A percentile compares a stretch with the other conserved stretches of the same genome.
These are phyloP conservation scores for Sclerurus mexicanus DNA, from an alignment of 2,113 vertebrate genomes.

Conservation along the genomic window DNA sequence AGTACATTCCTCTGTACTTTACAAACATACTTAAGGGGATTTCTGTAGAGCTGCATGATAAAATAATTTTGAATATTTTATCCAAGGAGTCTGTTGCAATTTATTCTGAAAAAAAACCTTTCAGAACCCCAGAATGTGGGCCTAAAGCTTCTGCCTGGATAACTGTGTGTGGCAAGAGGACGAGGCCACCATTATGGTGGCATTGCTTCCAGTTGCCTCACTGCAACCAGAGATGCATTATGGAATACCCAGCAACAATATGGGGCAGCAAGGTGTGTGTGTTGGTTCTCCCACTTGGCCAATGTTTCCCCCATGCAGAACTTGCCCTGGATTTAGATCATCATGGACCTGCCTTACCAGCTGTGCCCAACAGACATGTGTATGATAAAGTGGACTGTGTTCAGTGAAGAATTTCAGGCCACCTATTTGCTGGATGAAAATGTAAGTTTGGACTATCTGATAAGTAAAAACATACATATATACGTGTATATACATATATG, in stretches of 20 bases:
- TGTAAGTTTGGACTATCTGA: background rate
- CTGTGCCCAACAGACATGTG: rapidly evolving
- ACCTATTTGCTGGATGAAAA: background rate
- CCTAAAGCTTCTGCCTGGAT: background rate
- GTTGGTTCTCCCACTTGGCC: background rate
- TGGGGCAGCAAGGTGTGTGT: background rate
- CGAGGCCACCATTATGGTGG: background rate
- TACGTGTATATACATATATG: too few relatives aligned
- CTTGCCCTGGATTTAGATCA: background rate
- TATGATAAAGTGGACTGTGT: background rate
- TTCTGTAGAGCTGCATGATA: background rate
- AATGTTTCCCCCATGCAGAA: background rate
- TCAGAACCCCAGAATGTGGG: background rate
- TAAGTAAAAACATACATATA: background rate
- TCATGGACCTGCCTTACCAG: background rate
- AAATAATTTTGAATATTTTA: background rate
- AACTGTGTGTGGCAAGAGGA: background rate
- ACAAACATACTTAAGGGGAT: background rate
- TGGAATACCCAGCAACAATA: background rate
- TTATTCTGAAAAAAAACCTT: background rate
- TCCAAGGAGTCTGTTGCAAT: background rate
- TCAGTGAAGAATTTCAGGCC: background rate
- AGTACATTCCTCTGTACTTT: background rate
- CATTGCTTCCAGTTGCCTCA: background rate
- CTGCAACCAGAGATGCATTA: background rate